Percentiles rank a stretch among this genome's conserved stretches.
These are phyloP conservation scores for Calameuta idolon DNA, from an alignment of 2,888 invertebrate genomes.

Conservation along the genomic window DNA sequence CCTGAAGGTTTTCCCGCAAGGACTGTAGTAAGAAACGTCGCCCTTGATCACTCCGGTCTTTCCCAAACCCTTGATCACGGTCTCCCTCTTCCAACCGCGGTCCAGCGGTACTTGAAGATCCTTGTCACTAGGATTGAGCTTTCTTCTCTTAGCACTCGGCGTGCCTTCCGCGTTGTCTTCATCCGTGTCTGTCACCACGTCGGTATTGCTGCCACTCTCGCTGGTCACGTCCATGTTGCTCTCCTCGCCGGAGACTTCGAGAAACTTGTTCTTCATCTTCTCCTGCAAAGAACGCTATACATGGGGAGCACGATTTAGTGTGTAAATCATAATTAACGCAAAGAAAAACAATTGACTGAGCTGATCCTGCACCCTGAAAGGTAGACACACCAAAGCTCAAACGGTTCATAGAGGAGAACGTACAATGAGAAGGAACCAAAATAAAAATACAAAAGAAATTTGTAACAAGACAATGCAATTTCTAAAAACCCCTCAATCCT, in stretches of 20 bases:
- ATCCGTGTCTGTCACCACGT: conserved; percentile 63
- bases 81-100: conserved; percentile 92
- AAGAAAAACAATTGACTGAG: conserved; percentile 30
- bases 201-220: conserved; percentile 65
- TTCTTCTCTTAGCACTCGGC: conserved; percentile 61
- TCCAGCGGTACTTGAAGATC: conserved; percentile 62
- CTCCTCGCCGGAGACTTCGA: conserved; percentile 64
- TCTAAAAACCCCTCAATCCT: background rate
- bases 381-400: background rate
- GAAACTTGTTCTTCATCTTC: conserved; percentile 64
- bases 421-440: conserved; percentile 14
- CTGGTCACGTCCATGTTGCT: conserved; percentile 66
- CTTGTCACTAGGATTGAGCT: conserved; percentile 61
- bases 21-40: conserved; percentile 90
- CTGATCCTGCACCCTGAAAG: background rate
- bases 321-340: conserved; percentile 48
- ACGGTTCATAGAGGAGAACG: background rate
- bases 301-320: conserved; percentile 50
- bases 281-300: conserved; percentile 63
- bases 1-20: conserved; percentile 74
- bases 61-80: conserved; percentile 87
- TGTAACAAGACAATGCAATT: background rate
- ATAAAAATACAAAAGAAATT: conserved; percentile 6
- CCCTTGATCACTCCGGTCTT: conserved; percentile 89
- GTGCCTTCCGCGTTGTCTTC: conserved; percentile 64